Evolutionary conservation across 2,797 vertebrate genomes (phyloP), one percentile per base, ranked within the genome.

Genomic region (Martes flavigula): DNA sequence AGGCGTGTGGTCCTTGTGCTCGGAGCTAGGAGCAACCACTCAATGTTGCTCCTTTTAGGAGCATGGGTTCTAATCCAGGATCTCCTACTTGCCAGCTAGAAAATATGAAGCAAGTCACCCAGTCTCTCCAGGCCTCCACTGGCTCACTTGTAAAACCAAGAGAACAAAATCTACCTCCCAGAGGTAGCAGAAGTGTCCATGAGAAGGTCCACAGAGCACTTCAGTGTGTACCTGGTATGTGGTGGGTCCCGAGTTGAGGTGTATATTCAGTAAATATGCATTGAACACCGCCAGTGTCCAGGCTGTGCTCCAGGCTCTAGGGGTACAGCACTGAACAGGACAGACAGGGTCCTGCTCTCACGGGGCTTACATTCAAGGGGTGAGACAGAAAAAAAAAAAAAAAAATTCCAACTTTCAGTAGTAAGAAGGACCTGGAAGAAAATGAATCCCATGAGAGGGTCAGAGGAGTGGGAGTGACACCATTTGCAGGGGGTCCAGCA

Each of bases 161-260:
- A 77, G 30, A 64, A 43, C 32, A 90, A 40, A 87, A 40, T 15
- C 25, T 58, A 46, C 18, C n/a, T 75, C 60, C 64, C 5, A 17
- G 77, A 15, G 56, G 21, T 32, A 1, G 1, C 2, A 14, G 12
- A 27, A 48, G 46, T 6, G 43, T 15, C 83, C 32, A 1, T 0
- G 7, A 84, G 51, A 18, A 15, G 4, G 23, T 7, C 48, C 0
- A 0, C 13, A 11, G 64, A 21, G 18, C 17, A 1, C 25, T 40
- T 0, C 9, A 4, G 35, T 4, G 0, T 0, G 7, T 0, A 25
- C 38, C 51, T 43, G 35, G 35, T 6, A 7, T 2, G 0, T 2
- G 0, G 40, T 7, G 32, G 35, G 14, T 21, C 9, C 20, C 11
- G 48, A 23, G 51, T 30, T 21, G 5, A 11, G n/a, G 27, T 0